Base-by-base conservation (phyloP, 2,797 vertebrate genomes). In the Scolopax bukidnonensis region DNA sequence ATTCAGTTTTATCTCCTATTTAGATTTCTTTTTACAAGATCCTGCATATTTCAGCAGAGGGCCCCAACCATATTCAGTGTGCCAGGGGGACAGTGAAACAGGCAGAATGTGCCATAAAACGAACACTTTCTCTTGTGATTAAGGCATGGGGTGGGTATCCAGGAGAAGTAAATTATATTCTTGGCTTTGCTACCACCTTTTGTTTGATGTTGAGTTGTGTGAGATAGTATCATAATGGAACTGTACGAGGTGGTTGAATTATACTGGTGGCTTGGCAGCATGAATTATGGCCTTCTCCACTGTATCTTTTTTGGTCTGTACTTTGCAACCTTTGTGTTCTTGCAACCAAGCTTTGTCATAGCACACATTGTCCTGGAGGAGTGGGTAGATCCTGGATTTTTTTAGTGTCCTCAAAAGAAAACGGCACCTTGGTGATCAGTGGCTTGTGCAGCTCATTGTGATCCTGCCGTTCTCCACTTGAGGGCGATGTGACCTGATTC, bases 181-280 rank as follows among this genome's bases (percentile, higher is more conserved):
- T 68, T 96, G 96, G 91, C 93, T 91, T 86, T 87, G 63, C 59
- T 69, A 76, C n/a, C 47, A 59, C 57, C 87, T 94, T 96, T 96
- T 95, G 85, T 96, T 93, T 94, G 91, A 94, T 93, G 73, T 84
- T 79, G 67, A 84, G 54, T 38, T 94, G 91, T 56, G 76, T 56
- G 76, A 95, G 95, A 96, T 97, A 68, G 28, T 76, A 94, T 96
- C 94, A 69, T 76, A 91, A 90, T 86, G 80, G 70, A 77, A 57
- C 20, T 6, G 18, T 64, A 47, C 1, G 3, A 60, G n/a, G 59
- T 65, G 61, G 57, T 74, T 96, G 96, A 93, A 76, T 93, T 95
- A 96, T 38, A 48, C 48, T 47, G 40, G 48, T 69, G 53, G 67
- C 56, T 88, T 25, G 53, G 50, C 85, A 80, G 60, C 2, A 4